Evolutionary conservation across 2,797 vertebrate genomes (phyloP).

Genomic region (Holocentrus rufus): DNA sequence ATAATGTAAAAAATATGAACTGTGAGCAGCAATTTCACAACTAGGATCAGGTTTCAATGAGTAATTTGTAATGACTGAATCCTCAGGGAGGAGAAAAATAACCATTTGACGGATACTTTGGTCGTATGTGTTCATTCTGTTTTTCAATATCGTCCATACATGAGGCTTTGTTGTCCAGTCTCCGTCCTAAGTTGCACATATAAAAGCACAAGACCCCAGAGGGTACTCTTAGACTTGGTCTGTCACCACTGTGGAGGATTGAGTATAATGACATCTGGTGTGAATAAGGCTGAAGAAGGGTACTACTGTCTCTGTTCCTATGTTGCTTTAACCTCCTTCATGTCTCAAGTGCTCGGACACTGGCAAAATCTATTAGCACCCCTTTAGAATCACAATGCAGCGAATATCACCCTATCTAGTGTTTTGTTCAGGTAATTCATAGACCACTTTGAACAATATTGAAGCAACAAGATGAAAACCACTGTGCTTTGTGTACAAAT

Average conservation of each 20-base stretch:
- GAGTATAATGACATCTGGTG: conserved; percentile 67
- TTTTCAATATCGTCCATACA: conserved; percentile 8
- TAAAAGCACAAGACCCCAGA: conserved; percentile 35
- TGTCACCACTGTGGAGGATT: conserved; percentile 54
- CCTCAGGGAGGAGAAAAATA: not conserved
- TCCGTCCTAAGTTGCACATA: conserved; percentile 13
- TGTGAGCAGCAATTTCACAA: no score
- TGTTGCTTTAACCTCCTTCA: conserved; percentile 78
- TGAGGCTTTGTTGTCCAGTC: not conserved
- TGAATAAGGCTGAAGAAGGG: conserved; percentile 71
- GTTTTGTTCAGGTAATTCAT: conserved; percentile 82
- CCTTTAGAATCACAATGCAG: conserved; percentile 75
- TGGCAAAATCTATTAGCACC: conserved; percentile 79
- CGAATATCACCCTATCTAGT: conserved; percentile 75
- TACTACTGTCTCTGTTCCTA: conserved; percentile 61
- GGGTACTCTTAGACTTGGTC: conserved; percentile 50
- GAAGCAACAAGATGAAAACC: conserved; percentile 81
- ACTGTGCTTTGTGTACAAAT: conserved; percentile 79
- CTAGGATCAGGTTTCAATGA: not conserved
- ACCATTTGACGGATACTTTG: not conserved
- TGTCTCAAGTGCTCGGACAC: conserved; percentile 77
- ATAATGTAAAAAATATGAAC: not conserved
- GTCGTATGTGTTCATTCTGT: not conserved
- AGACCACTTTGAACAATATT: conserved; percentile 74
- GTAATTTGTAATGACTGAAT: not conserved